Evolutionary conservation across 2,113 vertebrate species (phyloP), one percentile per base, ranked within the genome.

Genomic region (Chlorodrepanis virens): DNA sequence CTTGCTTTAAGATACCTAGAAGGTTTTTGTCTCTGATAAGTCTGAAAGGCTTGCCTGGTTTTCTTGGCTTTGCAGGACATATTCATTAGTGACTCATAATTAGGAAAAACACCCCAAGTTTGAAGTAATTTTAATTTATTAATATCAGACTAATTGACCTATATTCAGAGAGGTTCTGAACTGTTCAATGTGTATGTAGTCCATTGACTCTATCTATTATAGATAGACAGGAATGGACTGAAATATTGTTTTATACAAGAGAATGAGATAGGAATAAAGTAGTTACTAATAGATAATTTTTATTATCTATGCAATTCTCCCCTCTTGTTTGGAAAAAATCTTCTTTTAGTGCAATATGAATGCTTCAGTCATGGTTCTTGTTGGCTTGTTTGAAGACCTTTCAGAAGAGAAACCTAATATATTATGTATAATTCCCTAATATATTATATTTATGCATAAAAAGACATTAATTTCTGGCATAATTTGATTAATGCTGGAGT

Each of bases 401-500:
- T 69, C 50, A 49, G 49, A 89, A 78, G 40, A 90, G 25, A 80
- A 83, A 31, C n/a, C 14, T 75, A 64, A 52, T 90, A 79, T 31
- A 24, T 61, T 83, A 70, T 59, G 69, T 44, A 81, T 87, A 64
- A 81, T 56, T 67, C 40, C n/a, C 21, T 54, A 67, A 63, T 86
- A 72, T 25, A 23, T 82, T 84, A 44, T 53, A 83, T 77, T 93
- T 80, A 67, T 52, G 28, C 49, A 90, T 82, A 45, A 84, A 71
- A 92, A 47, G 27, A 37, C 59, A 74, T 77, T 85, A 77, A 71
- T 89, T 94, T 84, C 25, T 89, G 49, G 14, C 28, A 64, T 83
- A 82, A 89, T 78, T 92, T 89, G 71, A 82, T 93, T 94, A 88
- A 89, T 89, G 49, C n/a, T 71, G 40, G 37, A 87, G 20, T 92